These are phyloP conservation scores for Apostichopus japonicus DNA, from an alignment of 35 echinoderm and acorn worm genomes.

Conservation along the genomic window DNA sequence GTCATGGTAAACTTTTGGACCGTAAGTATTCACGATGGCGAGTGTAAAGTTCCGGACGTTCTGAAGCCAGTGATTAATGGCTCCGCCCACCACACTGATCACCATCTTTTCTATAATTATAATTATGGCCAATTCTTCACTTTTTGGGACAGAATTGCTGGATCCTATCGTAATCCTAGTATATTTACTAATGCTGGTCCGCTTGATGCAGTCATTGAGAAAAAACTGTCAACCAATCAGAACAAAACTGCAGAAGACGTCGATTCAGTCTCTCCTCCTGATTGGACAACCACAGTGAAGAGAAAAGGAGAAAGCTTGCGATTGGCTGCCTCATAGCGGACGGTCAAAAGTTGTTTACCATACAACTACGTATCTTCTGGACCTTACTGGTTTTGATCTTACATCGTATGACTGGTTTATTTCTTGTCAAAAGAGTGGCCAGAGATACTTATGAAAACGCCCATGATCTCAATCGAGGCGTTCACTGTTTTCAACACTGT, in stretches of 20 bases:
- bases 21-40: conserved; percentile 94
- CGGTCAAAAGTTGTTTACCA: too few relatives aligned
- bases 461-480: too few relatives aligned
- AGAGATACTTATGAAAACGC: too few relatives aligned
- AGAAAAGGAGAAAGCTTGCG: not conserved
- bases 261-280: not conserved
- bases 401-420: too few relatives aligned
- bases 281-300: conserved; percentile 11
- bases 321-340: not conserved
- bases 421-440: too few relatives aligned
- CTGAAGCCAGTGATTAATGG: conserved; percentile 85
- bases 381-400: too few relatives aligned
- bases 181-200: conserved; percentile 73
- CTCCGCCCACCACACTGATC: conserved; percentile 91
- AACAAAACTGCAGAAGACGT: not conserved
- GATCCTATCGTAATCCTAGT: conserved; percentile 79
- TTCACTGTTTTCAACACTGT: too few relatives aligned
- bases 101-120: conserved; percentile 95
- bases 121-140: conserved; percentile 99
- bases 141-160: conserved; percentile 90
- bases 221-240: not conserved
- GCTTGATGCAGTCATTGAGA: conserved; percentile 63
- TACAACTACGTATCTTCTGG: too few relatives aligned
- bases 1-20: conserved; percentile 98
- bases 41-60: conserved; percentile 69